phyloP scores from a whole-genome alignment of 2,888 invertebrate genomes.

The Zeuzera pyrina region DNA sequence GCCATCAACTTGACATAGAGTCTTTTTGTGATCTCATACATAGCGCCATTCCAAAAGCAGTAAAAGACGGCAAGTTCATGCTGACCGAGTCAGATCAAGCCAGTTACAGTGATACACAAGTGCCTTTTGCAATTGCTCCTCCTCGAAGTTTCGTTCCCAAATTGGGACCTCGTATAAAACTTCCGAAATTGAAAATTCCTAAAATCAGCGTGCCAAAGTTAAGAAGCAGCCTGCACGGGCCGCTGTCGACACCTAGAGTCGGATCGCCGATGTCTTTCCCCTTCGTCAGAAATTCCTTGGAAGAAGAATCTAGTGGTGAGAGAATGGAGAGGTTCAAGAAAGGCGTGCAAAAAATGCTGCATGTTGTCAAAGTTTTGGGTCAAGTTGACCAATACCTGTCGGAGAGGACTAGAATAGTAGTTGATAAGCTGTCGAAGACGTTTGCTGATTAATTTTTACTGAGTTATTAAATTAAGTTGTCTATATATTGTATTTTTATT shows the following conservation, averaged over 20 bases:
- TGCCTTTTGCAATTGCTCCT: conserved; percentile 36
- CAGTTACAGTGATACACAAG: conserved; percentile 36
- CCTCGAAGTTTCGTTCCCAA: conserved; percentile 38
- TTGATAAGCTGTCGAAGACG: conserved; percentile 54
- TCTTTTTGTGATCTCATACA: conserved; percentile 54
- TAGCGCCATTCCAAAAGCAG: conserved; percentile 45
- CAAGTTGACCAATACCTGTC: conserved; percentile 58
- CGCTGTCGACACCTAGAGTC: conserved; percentile 32
- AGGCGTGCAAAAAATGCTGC: conserved; percentile 55
- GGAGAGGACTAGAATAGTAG: conserved; percentile 50
- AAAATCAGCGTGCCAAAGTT: conserved; percentile 34
- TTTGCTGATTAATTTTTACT: conserved; percentile 36
- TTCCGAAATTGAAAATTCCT: conserved; percentile 38
- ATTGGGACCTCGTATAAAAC: conserved; percentile 28
- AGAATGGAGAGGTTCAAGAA: conserved; percentile 57
- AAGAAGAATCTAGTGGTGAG: conserved; percentile 51
- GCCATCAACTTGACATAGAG: conserved; percentile 29
- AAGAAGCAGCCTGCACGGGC: conserved; percentile 11
- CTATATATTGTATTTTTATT: too few species aligned
- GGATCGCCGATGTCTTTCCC: conserved; percentile 32
- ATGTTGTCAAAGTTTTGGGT: conserved; percentile 54
- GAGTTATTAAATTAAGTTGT: background rate
- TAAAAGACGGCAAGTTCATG: conserved; percentile 49
- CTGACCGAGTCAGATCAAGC: conserved; percentile 35
- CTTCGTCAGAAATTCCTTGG: conserved; percentile 24